These are phyloP conservation scores for Listronotus bonariensis DNA, from an alignment of 1,140 invertebrate genomes.

Conservation along the genomic window DNA sequence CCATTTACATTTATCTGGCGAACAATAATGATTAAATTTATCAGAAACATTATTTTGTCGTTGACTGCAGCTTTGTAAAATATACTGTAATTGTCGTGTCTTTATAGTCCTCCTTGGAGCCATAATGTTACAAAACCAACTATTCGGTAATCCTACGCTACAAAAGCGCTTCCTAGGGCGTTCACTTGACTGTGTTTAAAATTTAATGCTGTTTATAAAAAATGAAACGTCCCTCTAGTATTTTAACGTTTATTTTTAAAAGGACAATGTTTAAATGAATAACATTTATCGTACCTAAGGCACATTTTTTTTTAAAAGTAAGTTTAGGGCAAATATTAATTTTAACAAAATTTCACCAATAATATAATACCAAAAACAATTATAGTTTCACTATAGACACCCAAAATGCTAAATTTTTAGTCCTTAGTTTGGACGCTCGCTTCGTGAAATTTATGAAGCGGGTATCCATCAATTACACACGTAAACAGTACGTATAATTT, in stretches of 20 bases:
- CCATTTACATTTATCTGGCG: constrained; percentile 20
- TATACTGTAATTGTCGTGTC: constrained; percentile 19
- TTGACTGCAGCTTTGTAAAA: constrained; percentile 24
- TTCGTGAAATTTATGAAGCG: too few relatives aligned
- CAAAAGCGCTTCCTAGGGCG: constrained; percentile 31
- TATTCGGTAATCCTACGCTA: constrained; percentile 18
- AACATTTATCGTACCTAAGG: too few relatives aligned
- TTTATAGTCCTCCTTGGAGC: constrained; percentile 21
- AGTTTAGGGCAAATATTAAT: too few relatives aligned
- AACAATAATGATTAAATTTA: constrained; percentile 37
- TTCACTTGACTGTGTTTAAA: constrained; percentile 34
- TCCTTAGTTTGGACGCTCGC: too few relatives aligned
- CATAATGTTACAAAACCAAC: constrained; percentile 23
- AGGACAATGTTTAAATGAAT: too few relatives aligned
- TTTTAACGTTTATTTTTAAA: neutral
- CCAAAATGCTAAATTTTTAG: too few relatives aligned
- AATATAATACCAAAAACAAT: too few relatives aligned
- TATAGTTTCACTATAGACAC: too few relatives aligned
- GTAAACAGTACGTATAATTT: too few relatives aligned
- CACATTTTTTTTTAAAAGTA: too few relatives aligned
- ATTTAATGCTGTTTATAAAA: constrained; percentile 33
- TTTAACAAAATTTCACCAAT: too few relatives aligned
- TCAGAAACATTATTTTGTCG: constrained; percentile 22
- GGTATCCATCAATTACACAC: too few relatives aligned
- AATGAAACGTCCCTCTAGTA: constrained; percentile 17